A percentile compares a stretch with the other conserved stretches of the same genome.
These are phyloP conservation scores for Sebastes itinus DNA, from an alignment of 2,797 vertebrate genomes.

Conservation along the genomic window DNA sequence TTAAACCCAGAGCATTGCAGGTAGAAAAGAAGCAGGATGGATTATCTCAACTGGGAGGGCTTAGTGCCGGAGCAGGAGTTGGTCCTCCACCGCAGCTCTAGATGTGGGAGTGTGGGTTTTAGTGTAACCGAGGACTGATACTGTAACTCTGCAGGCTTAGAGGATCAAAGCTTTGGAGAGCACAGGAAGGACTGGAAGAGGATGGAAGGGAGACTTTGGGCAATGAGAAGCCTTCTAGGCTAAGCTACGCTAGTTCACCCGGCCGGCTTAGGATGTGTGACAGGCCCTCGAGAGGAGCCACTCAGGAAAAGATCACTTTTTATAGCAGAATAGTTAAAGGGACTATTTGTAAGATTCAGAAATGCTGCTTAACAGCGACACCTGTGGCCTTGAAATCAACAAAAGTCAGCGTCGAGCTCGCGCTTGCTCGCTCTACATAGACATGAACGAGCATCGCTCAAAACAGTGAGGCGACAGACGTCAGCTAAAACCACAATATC, in stretches of 20 bases:
- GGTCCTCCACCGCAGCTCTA: slow-evolving; percentile 50
- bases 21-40: slow-evolving; percentile 59
- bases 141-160: slow-evolving; percentile 74
- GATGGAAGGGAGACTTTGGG: slow-evolving; percentile 69
- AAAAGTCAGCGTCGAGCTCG: too few relatives aligned
- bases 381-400: too few relatives aligned
- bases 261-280: slow-evolving; percentile 68
- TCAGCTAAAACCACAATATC: too few relatives aligned
- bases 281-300: slow-evolving; percentile 35
- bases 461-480: too few relatives aligned
- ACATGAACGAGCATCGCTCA: too few relatives aligned
- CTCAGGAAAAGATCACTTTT: slow-evolving; percentile 32
- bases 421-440: too few relatives aligned
- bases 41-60: slow-evolving; percentile 64
- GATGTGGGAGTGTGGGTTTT: slow-evolving; percentile 69
- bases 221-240: slow-evolving; percentile 58
- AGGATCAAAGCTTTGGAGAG: slow-evolving; percentile 75
- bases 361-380: too few relatives aligned
- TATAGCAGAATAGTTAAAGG: slow-evolving; percentile 1
- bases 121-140: slow-evolving; percentile 70
- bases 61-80: slow-evolving; percentile 51
- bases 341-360: too few relatives aligned
- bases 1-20: slow-evolving; percentile 32
- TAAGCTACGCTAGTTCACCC: slow-evolving; percentile 66
- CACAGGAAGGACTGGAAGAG: slow-evolving; percentile 58